A percentile compares a stretch with the other conserved stretches of the same genome.
Conservation (phyloP, 1,140 invertebrate genomes). For the Tenebrio molitor region DNA sequence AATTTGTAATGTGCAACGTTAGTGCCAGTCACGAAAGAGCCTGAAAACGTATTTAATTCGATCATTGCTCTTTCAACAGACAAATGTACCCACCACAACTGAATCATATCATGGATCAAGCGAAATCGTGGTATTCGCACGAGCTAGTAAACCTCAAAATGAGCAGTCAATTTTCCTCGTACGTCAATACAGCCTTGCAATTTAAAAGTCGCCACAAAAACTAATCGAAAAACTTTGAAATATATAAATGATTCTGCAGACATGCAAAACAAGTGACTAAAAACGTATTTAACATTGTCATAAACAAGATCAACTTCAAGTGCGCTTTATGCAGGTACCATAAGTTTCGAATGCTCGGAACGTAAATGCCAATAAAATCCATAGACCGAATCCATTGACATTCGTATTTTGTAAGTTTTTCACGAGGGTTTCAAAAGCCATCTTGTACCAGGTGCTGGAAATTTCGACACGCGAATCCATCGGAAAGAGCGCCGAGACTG, state of each 20-base stretch:
- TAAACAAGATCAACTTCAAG: background rate
- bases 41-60: slow-evolving; percentile 34
- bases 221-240: too few species aligned
- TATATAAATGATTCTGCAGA: too few species aligned
- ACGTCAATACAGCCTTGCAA: background rate
- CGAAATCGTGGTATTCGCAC: slow-evolving; percentile 10
- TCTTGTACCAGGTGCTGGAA: slow-evolving; percentile 47
- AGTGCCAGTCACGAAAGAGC: slow-evolving; percentile 34
- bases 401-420: slow-evolving; percentile 32
- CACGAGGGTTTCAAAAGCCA: slow-evolving; percentile 35
- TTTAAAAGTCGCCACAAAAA: too few species aligned
- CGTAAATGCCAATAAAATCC: slow-evolving; percentile 17
- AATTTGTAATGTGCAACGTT: slow-evolving; percentile 34
- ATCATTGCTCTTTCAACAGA: slow-evolving; percentile 45
- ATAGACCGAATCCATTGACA: slow-evolving; percentile 31
- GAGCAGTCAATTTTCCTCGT: slow-evolving; percentile 1
- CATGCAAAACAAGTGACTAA: too few species aligned
- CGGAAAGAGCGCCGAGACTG: slow-evolving; percentile 8
- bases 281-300: too few species aligned
- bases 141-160: background rate
- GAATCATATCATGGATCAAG: slow-evolving; percentile 19
- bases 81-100: slow-evolving; percentile 30
- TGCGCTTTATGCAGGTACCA: background rate
- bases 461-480: slow-evolving; percentile 40
- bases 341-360: background rate